Conservation (phyloP, 2,888 invertebrate species). For the Carabus problematicus region DNA sequence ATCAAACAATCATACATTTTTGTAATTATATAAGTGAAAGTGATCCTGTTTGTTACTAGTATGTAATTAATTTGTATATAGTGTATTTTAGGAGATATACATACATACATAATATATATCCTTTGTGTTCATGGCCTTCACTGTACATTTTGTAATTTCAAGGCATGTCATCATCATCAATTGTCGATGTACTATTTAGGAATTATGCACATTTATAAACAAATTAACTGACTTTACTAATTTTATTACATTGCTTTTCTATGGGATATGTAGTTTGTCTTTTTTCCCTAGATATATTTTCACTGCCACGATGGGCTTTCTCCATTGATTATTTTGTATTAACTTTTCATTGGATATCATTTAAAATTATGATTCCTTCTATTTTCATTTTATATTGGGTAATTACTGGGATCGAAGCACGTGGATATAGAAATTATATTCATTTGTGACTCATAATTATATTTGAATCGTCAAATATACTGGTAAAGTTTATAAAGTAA, state of each 20-base stretch:
- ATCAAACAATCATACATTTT: conserved; percentile 31
- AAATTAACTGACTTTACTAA: conserved; percentile 40
- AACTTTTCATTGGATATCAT: conserved; percentile 16
- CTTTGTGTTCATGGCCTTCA: conserved; percentile 42
- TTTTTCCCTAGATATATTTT: conserved; percentile 33
- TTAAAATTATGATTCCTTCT: background rate
- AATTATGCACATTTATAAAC: conserved; percentile 42
- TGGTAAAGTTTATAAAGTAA: too few species aligned
- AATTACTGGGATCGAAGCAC: conserved; percentile 17
- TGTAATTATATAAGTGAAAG: conserved; percentile 34
- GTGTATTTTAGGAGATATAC: conserved; percentile 19
- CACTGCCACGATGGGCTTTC: conserved; percentile 41
- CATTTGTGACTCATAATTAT: background rate
- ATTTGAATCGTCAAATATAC: too few species aligned
- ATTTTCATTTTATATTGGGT: background rate
- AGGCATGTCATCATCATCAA: conserved; percentile 40
- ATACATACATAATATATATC: conserved; percentile 23
- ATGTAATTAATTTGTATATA: conserved; percentile 20
- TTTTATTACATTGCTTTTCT: conserved; percentile 43
- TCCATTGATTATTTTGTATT: conserved; percentile 33
- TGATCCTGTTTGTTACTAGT: conserved; percentile 28
- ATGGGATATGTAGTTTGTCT: conserved; percentile 35
- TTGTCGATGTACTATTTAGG: conserved; percentile 41
- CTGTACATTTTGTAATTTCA: conserved; percentile 39
- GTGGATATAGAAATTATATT: conserved; percentile 12